A percentile compares a stretch with the other conserved stretches of the same genome.
Conservation (phyloP, 2,888 invertebrate species). For the Thymelicus acteon region DNA sequence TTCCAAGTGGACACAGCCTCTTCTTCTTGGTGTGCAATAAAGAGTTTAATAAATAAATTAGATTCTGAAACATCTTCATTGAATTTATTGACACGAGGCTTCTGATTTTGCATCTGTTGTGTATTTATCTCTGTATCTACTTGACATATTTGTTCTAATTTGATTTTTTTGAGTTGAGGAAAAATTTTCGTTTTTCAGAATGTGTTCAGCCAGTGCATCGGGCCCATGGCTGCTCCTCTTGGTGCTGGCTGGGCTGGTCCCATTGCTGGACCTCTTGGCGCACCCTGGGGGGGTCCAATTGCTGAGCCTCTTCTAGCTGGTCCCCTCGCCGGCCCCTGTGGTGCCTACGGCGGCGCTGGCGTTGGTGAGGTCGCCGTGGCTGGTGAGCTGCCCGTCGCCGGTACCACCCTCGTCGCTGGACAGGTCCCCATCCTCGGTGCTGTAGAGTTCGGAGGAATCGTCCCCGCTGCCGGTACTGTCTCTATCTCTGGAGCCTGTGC, state of each 20-base stretch:
- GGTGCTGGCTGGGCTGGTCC: constrained; percentile 42
- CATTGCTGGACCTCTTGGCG: constrained; percentile 40
- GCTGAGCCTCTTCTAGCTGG: no score
- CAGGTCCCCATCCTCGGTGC: constrained; percentile 53
- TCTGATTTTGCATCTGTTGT: no score
- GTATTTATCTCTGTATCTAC: no score
- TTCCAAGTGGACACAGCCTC: no score
- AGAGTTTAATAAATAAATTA: no score
- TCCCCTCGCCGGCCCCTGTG: no score
- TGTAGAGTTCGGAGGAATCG: constrained; percentile 49
- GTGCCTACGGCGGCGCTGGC: constrained; percentile 47
- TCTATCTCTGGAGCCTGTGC: constrained; percentile 47
- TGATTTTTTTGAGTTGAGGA: no score
- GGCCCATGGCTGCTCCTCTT: constrained; percentile 40
- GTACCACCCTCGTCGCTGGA: constrained; percentile 50
- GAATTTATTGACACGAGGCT: no score
- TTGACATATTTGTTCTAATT: no score
- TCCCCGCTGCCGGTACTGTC: constrained; percentile 49
- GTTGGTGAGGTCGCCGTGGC: constrained; percentile 48
- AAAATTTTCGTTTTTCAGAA: constrained; percentile 27
- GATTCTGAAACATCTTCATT: no score
- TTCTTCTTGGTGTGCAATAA: no score
- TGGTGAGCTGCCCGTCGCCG: constrained; percentile 50
- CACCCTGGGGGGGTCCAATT: constrained; percentile 21
- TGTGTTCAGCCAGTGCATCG: constrained; percentile 34